Evolutionary conservation across 2,797 vertebrate species (phyloP).

Genomic region (Anabas testudineus): DNA sequence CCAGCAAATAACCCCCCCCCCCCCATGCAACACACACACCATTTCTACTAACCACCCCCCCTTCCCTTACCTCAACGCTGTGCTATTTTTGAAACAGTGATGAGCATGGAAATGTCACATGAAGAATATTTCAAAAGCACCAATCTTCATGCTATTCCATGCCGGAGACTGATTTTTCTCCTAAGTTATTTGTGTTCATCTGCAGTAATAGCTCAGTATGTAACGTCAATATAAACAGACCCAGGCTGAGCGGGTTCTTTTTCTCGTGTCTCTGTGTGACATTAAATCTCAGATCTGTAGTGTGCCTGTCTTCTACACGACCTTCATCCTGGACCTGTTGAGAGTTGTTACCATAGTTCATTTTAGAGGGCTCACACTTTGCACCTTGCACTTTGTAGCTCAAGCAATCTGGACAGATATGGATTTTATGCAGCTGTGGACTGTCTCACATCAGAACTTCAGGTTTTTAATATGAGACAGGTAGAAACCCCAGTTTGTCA

Average conservation of each 20-base stretch:
- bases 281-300: slow-evolving; percentile 34
- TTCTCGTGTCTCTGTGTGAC: slow-evolving; percentile 19
- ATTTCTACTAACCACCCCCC: background rate
- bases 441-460: too few relatives aligned
- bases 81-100: slow-evolving; percentile 63
- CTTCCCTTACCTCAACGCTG: slow-evolving; percentile 4
- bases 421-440: too few relatives aligned
- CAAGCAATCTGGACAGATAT: too few relatives aligned
- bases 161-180: slow-evolving; percentile 19
- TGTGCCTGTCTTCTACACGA: slow-evolving; percentile 3
- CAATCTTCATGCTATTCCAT: slow-evolving; percentile 34
- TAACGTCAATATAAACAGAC: slow-evolving; percentile 39
- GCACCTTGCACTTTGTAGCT: too few relatives aligned
- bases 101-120: slow-evolving; percentile 62
- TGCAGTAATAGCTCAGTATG: slow-evolving; percentile 34
- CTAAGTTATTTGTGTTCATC: slow-evolving; percentile 41
- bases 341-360: background rate
- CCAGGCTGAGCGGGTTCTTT: slow-evolving; percentile 21
- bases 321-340: background rate
- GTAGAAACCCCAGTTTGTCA: too few relatives aligned
- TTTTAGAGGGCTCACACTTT: too few relatives aligned
- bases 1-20: slow-evolving; percentile 31
- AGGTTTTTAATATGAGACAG: too few relatives aligned
- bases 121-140: slow-evolving; percentile 34
- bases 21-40: slow-evolving; percentile 3